phyloP scores from a whole-genome alignment of 2,888 invertebrate genomes.

The Athalia rosae region DNA sequence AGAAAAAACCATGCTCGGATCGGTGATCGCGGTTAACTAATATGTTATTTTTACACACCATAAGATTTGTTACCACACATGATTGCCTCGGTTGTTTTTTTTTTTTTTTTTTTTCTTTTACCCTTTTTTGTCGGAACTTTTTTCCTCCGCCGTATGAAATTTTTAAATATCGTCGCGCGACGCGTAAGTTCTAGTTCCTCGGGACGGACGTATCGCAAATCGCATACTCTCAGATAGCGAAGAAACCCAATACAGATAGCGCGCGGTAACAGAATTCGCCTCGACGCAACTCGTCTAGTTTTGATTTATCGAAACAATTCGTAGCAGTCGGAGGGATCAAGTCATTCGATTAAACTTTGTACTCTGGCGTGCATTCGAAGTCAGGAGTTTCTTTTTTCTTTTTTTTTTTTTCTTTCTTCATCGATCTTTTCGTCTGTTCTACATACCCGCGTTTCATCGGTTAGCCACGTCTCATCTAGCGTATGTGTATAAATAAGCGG shows the following conservation, averaged over 20 bases:
- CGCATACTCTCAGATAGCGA: no score
- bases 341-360: conserved; percentile 1
- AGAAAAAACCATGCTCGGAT: background rate
- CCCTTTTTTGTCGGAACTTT: background rate
- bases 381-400: background rate
- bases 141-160: background rate
- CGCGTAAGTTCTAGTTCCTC: no score
- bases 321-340: background rate
- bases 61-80: conserved; percentile 12
- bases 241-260: background rate
- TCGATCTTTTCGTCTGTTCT: background rate
- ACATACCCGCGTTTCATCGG: background rate
- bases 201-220: no score
- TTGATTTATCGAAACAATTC: no score
- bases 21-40: background rate
- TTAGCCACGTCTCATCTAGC: background rate
- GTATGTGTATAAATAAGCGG: background rate
- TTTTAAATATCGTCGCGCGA: no score
- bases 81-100: no score
- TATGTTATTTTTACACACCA: background rate
- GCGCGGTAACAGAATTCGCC: background rate
- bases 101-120: background rate
- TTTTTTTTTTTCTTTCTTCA: background rate
- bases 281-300: background rate
- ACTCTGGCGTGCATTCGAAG: conserved; percentile 27